Base-by-base conservation (phyloP, 2,888 invertebrate species). In the Xylota sylvarum region DNA sequence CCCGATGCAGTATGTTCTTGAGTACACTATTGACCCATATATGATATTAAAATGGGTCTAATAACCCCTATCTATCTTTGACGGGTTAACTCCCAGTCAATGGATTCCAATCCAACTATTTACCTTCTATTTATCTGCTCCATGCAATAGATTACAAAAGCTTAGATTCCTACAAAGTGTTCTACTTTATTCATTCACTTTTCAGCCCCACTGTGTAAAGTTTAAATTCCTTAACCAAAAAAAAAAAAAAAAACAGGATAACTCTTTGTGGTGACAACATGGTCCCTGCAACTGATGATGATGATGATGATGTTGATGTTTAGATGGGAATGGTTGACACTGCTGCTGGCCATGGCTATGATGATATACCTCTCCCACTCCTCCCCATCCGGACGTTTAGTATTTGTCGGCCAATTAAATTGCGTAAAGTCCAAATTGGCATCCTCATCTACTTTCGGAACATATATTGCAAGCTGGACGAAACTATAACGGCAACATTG, bases 391-490 rank as follows among this genome's bases (percentile, higher is more conserved):
- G 9, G 37, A 72, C 72, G 64, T 72, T 72, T 65, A 58, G 56
- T 72, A 64, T 72, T 69, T 81, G 67, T 76, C 46, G 76, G 81
- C 67, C 81, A 81, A 76, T 81, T 81, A 69, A 81, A 46, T 76
- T 55, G 46, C 56, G 69, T 74, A 52, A 55, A 37, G 62, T 43
- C 10, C 65, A 65, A 55, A 52, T 56, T 55, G 62, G 52, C 32
- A 64, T 73, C 40, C 37, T 40, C 55, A 40, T 70, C 43, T 43
- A 32, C 32, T 73, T 67, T 37, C 10, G 14, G 19, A 17, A 64
- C n/a, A 60, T 30, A 74, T 69, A 69, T n/a, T 70, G 74, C 62
- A 74, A 69, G 30, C 48, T 58, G 3, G 35, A n/a, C 32, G 23
- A 55, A 62, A 50, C 70, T 77, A 72, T 55, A 46, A 35, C 0